Conservation (phyloP, 2,888 invertebrate species). For the Sminthurides aquaticus region DNA sequence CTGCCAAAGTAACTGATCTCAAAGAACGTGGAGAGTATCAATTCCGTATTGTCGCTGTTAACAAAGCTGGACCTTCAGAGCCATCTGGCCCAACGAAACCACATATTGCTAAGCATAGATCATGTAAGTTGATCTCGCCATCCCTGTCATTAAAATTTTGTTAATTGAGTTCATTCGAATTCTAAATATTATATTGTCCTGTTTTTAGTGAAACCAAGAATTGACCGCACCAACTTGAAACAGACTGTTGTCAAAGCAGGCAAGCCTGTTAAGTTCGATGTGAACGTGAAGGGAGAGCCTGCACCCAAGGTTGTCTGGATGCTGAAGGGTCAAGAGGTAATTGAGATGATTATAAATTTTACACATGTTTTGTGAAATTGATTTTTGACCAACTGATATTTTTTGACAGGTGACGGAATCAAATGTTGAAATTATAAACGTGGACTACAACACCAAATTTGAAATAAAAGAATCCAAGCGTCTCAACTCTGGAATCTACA, state of each 20-base stretch:
- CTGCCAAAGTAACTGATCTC: slow-evolving; percentile 72
- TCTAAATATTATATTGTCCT: too few relatives aligned
- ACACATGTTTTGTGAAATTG: too few relatives aligned
- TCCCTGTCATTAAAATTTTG: slow-evolving; percentile 3
- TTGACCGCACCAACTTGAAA: slow-evolving; percentile 77
- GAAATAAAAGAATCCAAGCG: slow-evolving; percentile 84
- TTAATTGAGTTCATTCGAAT: too few relatives aligned
- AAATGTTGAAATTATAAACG: slow-evolving; percentile 70
- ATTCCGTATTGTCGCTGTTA: slow-evolving; percentile 83
- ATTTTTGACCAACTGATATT: slow-evolving; percentile 76
- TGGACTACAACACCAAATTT: slow-evolving; percentile 60
- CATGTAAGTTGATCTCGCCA: slow-evolving; percentile 62
- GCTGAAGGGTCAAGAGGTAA: slow-evolving; percentile 66
- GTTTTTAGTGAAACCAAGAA: slow-evolving; percentile 86
- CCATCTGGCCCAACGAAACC: slow-evolving; percentile 84
- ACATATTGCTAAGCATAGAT: slow-evolving; percentile 79
- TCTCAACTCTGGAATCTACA: slow-evolving; percentile 88
- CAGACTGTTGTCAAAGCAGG: slow-evolving; percentile 91
- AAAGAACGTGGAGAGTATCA: slow-evolving; percentile 87
- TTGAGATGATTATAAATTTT: too few relatives aligned
- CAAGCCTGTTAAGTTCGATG: slow-evolving; percentile 84
- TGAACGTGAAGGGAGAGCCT: slow-evolving; percentile 94
- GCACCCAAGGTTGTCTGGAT: slow-evolving; percentile 90
- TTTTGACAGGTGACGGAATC: slow-evolving; percentile 75
- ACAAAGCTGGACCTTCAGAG: slow-evolving; percentile 81